Conservation (phyloP, 23 tunicate species). For the Trididemnum miniatum region DNA sequence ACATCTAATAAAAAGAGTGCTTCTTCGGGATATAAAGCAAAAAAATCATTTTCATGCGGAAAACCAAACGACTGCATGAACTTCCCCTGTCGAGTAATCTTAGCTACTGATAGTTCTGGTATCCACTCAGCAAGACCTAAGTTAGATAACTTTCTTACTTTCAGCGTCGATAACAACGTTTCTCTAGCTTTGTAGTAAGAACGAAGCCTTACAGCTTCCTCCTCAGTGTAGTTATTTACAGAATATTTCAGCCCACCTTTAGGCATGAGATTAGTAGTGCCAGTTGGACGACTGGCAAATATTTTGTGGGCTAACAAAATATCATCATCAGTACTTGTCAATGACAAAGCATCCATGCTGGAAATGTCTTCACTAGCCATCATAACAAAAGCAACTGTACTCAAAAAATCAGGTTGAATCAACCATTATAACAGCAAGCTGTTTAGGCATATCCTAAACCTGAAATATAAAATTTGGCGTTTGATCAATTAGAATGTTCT, state of each 20-base stretch:
- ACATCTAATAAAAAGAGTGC: constrained; percentile 80
- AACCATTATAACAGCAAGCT: no score
- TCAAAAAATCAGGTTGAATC: no score
- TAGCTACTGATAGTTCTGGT: constrained; percentile 55
- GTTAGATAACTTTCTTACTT: constrained; percentile 65
- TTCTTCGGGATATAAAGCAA: constrained; percentile 74
- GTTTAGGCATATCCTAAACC: no score
- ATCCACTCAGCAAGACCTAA: constrained; percentile 82
- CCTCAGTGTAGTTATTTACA: constrained; percentile 1
- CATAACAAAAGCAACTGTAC: no score
- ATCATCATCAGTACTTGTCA: no score
- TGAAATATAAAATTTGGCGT: no score
- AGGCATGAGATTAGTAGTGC: constrained; percentile 1
- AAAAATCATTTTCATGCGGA: constrained; percentile 48
- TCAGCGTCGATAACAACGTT: constrained; percentile 33
- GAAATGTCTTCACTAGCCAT: no score
- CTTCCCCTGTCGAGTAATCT: constrained; percentile 72
- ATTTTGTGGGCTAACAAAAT: constrained; percentile 44
- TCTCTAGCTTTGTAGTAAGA: constrained; percentile 33
- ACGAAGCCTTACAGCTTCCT: constrained; percentile 20
- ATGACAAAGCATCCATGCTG: no score
- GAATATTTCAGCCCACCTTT: constrained; percentile 74
- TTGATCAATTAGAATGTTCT: no score
- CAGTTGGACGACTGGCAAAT: constrained; percentile 40
- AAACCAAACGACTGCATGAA: constrained; percentile 79